Conservation (phyloP, 1,140 invertebrate genomes). For the Phymorhynchus buccinoides region DNA sequence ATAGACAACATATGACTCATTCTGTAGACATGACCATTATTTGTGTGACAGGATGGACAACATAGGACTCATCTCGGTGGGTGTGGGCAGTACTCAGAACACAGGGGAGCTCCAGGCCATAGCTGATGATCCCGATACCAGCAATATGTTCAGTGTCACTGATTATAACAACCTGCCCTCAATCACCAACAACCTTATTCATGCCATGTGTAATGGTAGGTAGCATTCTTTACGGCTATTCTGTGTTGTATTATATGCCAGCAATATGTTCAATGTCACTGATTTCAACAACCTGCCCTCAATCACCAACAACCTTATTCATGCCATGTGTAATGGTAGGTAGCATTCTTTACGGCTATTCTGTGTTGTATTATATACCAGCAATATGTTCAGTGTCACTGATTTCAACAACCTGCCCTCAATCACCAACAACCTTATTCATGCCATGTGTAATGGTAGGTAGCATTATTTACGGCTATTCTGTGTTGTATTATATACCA, state of each 20-base stretch:
- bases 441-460: conserved; percentile 44
- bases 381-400: conserved; percentile 53
- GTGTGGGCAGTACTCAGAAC: conserved; percentile 58
- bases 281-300: conserved; percentile 55
- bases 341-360: no score
- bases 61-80: conserved; percentile 60
- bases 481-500: no score
- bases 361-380: no score
- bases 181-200: conserved; percentile 53
- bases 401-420: conserved; percentile 55
- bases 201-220: conserved; percentile 44
- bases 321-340: conserved; percentile 44
- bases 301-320: conserved; percentile 53
- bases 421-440: conserved; percentile 53
- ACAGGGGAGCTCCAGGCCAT: conserved; percentile 59
- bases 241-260: no score
- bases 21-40: conserved; percentile 56
- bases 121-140: conserved; percentile 49
- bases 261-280: conserved; percentile 53
- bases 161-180: conserved; percentile 55
- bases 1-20: no score
- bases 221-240: no score
- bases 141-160: conserved; percentile 53
- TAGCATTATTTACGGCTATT: no score
- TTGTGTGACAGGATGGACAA: conserved; percentile 47